These are phyloP conservation scores for Cassiopea andromeda DNA, from an alignment of 30 jellyfish, hydroid and myxozoan species.

Conservation along the genomic window DNA sequence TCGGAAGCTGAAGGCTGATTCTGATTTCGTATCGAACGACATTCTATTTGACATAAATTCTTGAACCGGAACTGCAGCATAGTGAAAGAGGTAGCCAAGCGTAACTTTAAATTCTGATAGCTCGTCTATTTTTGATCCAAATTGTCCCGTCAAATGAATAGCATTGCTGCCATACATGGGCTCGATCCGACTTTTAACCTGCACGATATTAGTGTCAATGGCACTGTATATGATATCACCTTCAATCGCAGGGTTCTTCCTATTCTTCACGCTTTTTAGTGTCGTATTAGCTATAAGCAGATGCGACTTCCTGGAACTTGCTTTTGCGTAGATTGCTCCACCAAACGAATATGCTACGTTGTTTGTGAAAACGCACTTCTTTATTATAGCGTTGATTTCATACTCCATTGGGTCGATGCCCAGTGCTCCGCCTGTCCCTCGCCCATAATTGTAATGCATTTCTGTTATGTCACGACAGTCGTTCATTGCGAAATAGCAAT, in stretches of 20 bases:
- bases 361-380: not conserved
- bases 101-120: constrained; percentile 7
- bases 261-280: not conserved
- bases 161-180: constrained; percentile 11
- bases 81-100: constrained; percentile 7
- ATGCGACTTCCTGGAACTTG: not conserved
- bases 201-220: not conserved
- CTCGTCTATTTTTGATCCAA: not conserved
- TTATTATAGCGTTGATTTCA: not conserved
- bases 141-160: not conserved
- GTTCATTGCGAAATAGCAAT: not conserved
- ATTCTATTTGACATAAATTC: not conserved
- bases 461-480: constrained; percentile 5
- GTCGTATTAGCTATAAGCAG: not conserved
- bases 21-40: too few species aligned
- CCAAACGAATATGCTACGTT: constrained; percentile 27
- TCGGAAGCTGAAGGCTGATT: too few species aligned
- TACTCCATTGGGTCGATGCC: constrained; percentile 21
- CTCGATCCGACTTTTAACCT: not conserved
- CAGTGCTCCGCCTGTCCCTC: constrained; percentile 48
- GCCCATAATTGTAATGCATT: not conserved
- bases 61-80: constrained; percentile 1
- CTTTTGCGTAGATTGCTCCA: constrained; percentile 36
- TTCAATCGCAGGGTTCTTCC: not conserved
- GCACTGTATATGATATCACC: constrained; percentile 33